Conservation (phyloP, 2,797 vertebrate genomes). For the Aselliscus stoliczkanus region DNA sequence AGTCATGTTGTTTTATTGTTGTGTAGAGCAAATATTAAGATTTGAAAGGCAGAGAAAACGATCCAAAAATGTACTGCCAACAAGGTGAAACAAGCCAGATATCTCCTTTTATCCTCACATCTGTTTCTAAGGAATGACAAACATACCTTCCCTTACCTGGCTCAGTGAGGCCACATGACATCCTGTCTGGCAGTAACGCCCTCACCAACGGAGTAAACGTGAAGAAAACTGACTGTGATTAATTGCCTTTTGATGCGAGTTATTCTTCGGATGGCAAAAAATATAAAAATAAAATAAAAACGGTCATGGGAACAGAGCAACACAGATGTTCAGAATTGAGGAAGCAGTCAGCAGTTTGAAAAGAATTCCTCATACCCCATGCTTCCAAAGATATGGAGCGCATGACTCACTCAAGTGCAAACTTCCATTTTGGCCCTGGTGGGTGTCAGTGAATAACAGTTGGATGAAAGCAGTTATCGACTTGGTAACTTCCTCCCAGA, state of each 20-base stretch:
- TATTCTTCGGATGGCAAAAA: conserved; percentile 28
- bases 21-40: not conserved
- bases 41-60: not conserved
- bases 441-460: conserved; percentile 54
- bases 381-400: conserved; percentile 26
- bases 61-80: not conserved
- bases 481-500: not conserved
- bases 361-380: not conserved
- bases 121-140: not conserved
- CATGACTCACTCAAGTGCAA: conserved; percentile 28
- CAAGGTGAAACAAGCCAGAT: not conserved
- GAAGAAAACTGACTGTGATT: not conserved
- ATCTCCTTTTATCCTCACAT: not conserved
- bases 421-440: conserved; percentile 45
- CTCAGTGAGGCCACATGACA: not conserved
- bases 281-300: not conserved
- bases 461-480: not conserved
- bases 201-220: not conserved
- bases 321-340: conserved; percentile 42
- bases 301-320: not conserved
- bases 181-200: not conserved
- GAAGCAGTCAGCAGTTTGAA: not conserved
- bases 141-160: not conserved
- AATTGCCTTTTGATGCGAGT: conserved; percentile 58
- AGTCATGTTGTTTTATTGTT: not conserved